Percentiles rank a stretch among this genome's conserved stretches.
Evolutionary conservation across 30 jellyfish, hydroid and myxozoan genomes (phyloP).

Genomic region (Mastigias papua): DNA sequence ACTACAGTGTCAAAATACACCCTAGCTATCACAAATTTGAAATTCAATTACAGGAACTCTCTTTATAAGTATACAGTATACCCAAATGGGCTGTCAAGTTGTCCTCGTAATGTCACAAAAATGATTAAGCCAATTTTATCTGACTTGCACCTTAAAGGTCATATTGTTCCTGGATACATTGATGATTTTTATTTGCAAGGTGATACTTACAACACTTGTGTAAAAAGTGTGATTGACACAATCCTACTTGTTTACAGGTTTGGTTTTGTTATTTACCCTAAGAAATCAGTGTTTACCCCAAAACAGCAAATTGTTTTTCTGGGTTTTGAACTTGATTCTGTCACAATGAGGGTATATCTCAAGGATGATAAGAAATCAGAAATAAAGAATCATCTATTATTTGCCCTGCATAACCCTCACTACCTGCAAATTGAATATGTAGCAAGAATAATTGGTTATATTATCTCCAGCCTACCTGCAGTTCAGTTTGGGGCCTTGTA

Average conservation of each 20-base stretch:
- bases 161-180: constrained; percentile 48
- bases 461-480: constrained; percentile 35
- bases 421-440: not conserved
- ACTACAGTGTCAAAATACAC: constrained; percentile 26
- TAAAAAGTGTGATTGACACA: constrained; percentile 35
- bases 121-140: constrained; percentile 42
- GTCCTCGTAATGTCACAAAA: constrained; percentile 56
- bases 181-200: constrained; percentile 53
- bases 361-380: not conserved
- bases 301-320: constrained; percentile 28
- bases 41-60: not conserved
- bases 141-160: constrained; percentile 32
- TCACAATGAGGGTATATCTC: constrained; percentile 25
- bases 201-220: constrained; percentile 32
- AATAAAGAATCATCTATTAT: not conserved
- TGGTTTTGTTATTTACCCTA: constrained; percentile 43
- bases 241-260: constrained; percentile 20
- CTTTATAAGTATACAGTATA: constrained; percentile 4
- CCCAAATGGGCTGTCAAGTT: constrained; percentile 26
- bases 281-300: constrained; percentile 20
- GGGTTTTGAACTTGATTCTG: constrained; percentile 35
- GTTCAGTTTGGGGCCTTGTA: constrained; percentile 47
- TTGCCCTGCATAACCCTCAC: not conserved
- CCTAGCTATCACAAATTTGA: constrained; percentile 16
- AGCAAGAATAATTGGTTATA: constrained; percentile 16